phyloP scores from a whole-genome alignment of 2,888 invertebrate species.

The Cheilosia vulpina region DNA sequence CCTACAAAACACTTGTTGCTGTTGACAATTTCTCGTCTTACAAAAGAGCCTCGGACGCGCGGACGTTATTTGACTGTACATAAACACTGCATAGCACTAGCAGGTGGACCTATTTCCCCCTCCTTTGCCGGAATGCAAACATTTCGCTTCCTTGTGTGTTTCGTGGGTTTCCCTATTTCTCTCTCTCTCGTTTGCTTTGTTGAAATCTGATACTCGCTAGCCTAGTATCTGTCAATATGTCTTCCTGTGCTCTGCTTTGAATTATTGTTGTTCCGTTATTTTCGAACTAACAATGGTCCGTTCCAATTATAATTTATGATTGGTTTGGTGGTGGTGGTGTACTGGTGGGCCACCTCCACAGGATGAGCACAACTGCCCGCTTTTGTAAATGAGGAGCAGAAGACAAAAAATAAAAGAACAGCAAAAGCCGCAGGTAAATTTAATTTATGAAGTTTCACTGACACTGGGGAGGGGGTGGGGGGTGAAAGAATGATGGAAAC shows the following conservation, averaged over 20 bases:
- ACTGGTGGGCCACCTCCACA: background rate
- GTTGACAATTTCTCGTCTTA: constrained; percentile 31
- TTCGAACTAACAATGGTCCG: constrained; percentile 59
- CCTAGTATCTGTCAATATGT: constrained; percentile 66
- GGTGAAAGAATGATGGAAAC: background rate
- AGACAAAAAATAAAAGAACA: background rate
- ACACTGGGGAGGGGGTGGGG: background rate
- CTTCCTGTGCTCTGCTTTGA: constrained; percentile 66
- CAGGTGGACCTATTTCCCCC: no score
- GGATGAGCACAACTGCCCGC: constrained; percentile 42
- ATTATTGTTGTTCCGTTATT: constrained; percentile 69
- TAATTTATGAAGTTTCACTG: constrained; percentile 45
- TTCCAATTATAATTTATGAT: constrained; percentile 68
- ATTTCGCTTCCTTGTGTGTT: constrained; percentile 25
- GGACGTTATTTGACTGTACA: background rate
- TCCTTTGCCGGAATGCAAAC: constrained; percentile 5
- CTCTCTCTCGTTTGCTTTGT: constrained; percentile 5
- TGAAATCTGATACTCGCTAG: constrained; percentile 46
- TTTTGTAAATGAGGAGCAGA: background rate
- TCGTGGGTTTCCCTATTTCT: background rate
- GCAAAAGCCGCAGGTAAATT: constrained; percentile 47
- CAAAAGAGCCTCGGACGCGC: background rate
- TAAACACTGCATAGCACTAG: background rate
- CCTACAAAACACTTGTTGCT: constrained; percentile 55
- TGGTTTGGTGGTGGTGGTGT: background rate